Conservation (phyloP, 1,140 invertebrate species). For the Drosophila elegans region DNA sequence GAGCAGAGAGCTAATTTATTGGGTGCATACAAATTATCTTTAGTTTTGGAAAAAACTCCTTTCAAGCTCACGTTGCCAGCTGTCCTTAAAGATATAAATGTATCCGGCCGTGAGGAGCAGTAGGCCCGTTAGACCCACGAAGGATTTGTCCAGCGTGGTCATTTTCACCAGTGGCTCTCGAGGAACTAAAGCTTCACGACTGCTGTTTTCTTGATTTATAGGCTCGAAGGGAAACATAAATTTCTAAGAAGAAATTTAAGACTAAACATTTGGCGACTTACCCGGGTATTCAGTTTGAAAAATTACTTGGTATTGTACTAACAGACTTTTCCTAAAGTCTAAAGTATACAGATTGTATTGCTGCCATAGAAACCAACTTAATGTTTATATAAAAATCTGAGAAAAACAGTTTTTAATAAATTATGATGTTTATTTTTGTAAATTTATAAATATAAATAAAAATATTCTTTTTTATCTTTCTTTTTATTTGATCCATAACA, state of each 20-base stretch:
- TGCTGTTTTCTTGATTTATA: slow-evolving; percentile 10
- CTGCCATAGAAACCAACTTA: too few species aligned
- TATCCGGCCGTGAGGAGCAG: slow-evolving; percentile 38
- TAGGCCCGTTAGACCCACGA: slow-evolving; percentile 15
- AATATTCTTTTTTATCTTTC: too few species aligned
- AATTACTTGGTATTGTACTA: not conserved
- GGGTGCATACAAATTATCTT: too few species aligned
- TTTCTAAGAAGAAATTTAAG: slow-evolving; percentile 4
- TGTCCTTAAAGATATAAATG: not conserved
- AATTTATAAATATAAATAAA: too few species aligned
- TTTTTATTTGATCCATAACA: too few species aligned
- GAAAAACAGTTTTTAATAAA: too few species aligned
- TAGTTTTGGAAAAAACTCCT: not conserved
- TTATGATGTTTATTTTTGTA: too few species aligned
- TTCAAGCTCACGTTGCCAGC: not conserved
- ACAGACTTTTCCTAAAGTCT: too few species aligned
- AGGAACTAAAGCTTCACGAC: slow-evolving; percentile 9
- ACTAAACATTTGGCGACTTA: not conserved
- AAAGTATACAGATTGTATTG: too few species aligned
- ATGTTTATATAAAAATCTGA: too few species aligned
- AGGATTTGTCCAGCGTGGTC: slow-evolving; percentile 33
- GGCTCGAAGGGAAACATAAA: not conserved
- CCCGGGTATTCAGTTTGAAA: not conserved
- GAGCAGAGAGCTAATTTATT: slow-evolving; percentile 24
- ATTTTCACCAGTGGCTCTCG: not conserved